Evolutionary conservation across 2,113 vertebrate species (phyloP).

Genomic region (Pituophis catenifer): DNA sequence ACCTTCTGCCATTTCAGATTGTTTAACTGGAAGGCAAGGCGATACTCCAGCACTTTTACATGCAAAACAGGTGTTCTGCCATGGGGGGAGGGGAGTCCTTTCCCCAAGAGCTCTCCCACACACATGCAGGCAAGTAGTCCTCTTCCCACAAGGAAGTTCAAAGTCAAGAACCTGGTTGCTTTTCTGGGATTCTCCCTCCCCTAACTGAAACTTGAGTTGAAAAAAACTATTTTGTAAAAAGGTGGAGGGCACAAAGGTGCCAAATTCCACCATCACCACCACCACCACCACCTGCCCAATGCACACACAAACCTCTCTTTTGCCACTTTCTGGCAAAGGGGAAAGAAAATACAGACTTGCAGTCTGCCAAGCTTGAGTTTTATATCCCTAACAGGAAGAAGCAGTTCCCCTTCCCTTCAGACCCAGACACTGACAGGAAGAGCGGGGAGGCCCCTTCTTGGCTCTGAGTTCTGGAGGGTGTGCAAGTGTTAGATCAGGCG

Average conservation of each 20-base stretch:
- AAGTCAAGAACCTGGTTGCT: not conserved
- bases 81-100: not conserved
- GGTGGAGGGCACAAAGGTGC: not conserved
- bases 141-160: not conserved
- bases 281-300: not conserved
- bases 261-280: not conserved
- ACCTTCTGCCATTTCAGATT: not conserved
- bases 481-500: too few relatives aligned
- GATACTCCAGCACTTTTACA: not conserved
- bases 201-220: not conserved
- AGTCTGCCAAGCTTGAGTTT: not conserved
- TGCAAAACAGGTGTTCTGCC: not conserved
- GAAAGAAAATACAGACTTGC: conserved; percentile 2
- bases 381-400: conserved; percentile 10
- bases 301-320: not conserved
- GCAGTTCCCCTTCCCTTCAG: not conserved
- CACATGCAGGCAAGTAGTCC: not conserved
- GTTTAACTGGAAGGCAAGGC: not conserved
- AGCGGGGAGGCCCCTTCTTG: conserved; percentile 27
- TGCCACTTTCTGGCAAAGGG: conserved; percentile 1
- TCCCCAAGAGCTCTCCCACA: not conserved
- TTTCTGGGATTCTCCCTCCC: not conserved
- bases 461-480: not conserved
- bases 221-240: not conserved
- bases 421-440: conserved; percentile 20